Conservation (phyloP, 2,113 vertebrate species). For the Trichechus manatus region DNA sequence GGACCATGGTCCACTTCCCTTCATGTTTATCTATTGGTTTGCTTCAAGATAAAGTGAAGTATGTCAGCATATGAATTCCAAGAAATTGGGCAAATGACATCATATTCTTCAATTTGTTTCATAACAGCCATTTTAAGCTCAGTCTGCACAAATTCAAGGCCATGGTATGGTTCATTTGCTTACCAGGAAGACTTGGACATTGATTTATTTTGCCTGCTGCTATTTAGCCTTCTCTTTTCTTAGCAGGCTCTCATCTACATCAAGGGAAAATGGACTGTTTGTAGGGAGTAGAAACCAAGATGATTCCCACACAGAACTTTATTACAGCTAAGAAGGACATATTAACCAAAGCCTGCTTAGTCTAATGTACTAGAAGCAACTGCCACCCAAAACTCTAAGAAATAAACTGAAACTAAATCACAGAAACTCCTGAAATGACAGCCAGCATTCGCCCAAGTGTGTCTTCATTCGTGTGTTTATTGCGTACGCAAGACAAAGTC, state of each 20-base stretch:
- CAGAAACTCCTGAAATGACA: background rate
- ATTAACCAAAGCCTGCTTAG: background rate
- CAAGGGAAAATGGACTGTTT: background rate
- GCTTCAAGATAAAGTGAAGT: conserved; percentile 35
- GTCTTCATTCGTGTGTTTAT: background rate
- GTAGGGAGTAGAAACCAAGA: conserved; percentile 17
- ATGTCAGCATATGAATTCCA: background rate
- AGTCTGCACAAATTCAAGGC: background rate
- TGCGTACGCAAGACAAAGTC: background rate
- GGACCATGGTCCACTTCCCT: background rate
- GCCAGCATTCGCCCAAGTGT: background rate
- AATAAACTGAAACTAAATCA: conserved; percentile 24
- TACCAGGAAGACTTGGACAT: background rate
- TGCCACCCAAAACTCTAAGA: conserved; percentile 14
- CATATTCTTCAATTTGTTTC: background rate
- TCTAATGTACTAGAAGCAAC: background rate
- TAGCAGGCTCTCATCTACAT: background rate
- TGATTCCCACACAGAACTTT: conserved; percentile 21
- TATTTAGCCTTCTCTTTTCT: conserved; percentile 37
- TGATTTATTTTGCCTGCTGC: conserved; percentile 42
- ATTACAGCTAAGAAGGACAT: conserved; percentile 26
- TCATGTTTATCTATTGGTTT: conserved; percentile 33
- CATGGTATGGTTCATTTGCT: conserved; percentile 8
- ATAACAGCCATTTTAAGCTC: background rate
- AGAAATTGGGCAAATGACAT: conserved; percentile 12